Evolutionary conservation across 2,888 invertebrate species (phyloP), one percentile per base, ranked within the genome.

Genomic region (Allygus modestus): DNA sequence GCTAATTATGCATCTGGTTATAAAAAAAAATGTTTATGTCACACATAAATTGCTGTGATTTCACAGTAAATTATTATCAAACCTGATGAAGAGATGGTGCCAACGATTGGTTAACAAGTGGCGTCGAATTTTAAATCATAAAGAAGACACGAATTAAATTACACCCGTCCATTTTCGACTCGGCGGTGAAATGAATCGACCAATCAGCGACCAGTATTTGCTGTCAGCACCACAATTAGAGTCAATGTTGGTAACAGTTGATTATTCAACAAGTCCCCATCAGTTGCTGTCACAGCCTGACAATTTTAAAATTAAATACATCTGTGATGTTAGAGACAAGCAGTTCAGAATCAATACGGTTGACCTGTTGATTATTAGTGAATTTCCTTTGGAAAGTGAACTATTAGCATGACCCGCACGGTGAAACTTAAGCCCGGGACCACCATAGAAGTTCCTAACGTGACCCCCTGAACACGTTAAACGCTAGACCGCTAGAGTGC

Each of bases 131-230:
- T 31, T 28, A 31, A 65, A 65, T 65, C 17, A 65, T 65, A 15
- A 65, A 65, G 65, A 65, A 65, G 28, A 31, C 65, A 65, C 65
- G 31, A 65, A 65, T 65, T 28, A 7, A 65, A 65, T 65, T 65
- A 65, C 65, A 12, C 65, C 17, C 65, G 65, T 65, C 28, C 65
- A 65, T 65, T 65, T 65, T 26, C 17, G 31, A 65, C 65, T 0
- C 31, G 28, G 31, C 31, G 65, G 28, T 11, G 65, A 58, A 58
- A 58, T 58, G 65, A 65, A 65, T 65, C 65, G 65, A 28, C 65
- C 65, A 65, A 65, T 65, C 65, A 65, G 65, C 26, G 65, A 5
- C 28, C 65, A 65, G 65, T 65, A 31, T 65, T 65, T 65, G 31
- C 20, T 58, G 20, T 58, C 58, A 20, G 15, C 31, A 7, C 65